A percentile compares a stretch with the other conserved stretches of the same genome.
Evolutionary conservation across 2,113 vertebrate species (phyloP).

Genomic region (Eulacestoma nigropectus): DNA sequence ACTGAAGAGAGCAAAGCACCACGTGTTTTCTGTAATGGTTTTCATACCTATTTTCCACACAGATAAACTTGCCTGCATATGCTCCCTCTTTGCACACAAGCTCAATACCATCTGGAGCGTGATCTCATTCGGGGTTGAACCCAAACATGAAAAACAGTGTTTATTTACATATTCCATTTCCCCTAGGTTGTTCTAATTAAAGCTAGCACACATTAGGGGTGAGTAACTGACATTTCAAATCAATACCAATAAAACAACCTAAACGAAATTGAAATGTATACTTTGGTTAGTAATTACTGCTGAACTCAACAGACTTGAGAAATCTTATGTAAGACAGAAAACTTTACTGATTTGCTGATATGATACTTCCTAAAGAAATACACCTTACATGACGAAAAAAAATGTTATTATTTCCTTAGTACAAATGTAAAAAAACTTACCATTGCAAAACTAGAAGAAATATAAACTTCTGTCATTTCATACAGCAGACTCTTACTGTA

Average conservation of each 20-base stretch:
- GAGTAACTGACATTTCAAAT: not conserved
- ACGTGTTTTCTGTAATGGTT: not conserved
- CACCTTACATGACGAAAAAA: not conserved
- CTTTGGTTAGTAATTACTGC: not conserved
- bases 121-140: not conserved
- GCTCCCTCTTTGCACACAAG: not conserved
- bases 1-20: not conserved
- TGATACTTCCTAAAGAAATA: not conserved
- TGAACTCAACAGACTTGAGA: not conserved
- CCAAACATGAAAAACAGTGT: not conserved
- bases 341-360: not conserved
- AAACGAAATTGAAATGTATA: not conserved
- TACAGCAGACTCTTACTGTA: conserved; percentile 17
- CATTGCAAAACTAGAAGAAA: conserved; percentile 58
- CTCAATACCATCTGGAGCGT: not conserved
- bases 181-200: not conserved
- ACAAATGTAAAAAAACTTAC: conserved; percentile 46
- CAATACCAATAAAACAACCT: not conserved
- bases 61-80: not conserved
- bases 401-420: not conserved
- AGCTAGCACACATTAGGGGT: not conserved
- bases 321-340: not conserved
- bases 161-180: not conserved
- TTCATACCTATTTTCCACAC: not conserved
- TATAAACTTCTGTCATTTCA: conserved; percentile 5